phyloP scores from a whole-genome alignment of 2,113 vertebrate genomes.

The Dasyornis broadbenti region DNA sequence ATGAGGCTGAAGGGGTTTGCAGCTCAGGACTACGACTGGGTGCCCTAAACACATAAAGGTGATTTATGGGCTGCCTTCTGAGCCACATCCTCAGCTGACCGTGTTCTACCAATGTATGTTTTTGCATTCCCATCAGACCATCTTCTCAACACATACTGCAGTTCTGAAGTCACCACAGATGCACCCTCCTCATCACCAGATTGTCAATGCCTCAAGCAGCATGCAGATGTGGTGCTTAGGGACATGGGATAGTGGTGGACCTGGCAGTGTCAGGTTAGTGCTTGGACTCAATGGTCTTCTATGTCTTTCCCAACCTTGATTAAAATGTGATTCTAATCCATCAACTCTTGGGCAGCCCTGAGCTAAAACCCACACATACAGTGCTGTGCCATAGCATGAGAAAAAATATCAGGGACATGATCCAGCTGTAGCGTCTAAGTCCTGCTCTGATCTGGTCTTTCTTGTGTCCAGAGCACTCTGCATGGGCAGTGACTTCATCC shows the following conservation, averaged over 20 bases:
- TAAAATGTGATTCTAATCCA: neutral
- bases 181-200: neutral
- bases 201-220: neutral
- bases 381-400: neutral
- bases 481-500: neutral
- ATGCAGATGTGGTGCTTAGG: neutral
- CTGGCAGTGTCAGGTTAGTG: neutral
- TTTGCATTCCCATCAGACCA: neutral
- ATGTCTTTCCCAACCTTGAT: neutral
- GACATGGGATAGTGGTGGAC: neutral
- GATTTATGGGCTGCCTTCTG: neutral
- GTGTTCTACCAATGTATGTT: rapidly evolving
- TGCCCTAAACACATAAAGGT: neutral
- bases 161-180: neutral
- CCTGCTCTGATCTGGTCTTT: neutral
- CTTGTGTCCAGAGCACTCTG: neutral
- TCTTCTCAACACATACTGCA: neutral
- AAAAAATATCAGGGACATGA: neutral
- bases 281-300: neutral
- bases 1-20: neutral
- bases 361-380: neutral
- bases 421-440: neutral
- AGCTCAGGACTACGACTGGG: neutral
- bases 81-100: rapidly evolving
- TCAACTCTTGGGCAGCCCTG: neutral